Conservation (phyloP, 1,140 invertebrate genomes). For the Atta cephalotes region DNA sequence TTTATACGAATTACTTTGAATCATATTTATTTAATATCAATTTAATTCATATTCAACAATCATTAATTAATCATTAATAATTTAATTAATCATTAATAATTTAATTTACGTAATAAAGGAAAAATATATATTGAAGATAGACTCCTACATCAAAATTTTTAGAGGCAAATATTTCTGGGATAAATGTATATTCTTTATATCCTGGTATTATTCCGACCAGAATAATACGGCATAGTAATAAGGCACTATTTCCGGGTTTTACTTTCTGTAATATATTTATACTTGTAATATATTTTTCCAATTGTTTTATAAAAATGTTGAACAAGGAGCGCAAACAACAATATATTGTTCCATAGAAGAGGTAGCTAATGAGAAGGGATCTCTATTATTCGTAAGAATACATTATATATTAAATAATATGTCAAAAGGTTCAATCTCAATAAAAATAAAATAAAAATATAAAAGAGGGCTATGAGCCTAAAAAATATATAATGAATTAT, state of each 20-base stretch:
- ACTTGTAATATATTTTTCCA: slow-evolving; percentile 53
- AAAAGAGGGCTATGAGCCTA: too few species aligned
- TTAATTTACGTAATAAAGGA: not conserved
- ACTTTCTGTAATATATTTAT: too few species aligned
- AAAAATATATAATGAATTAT: too few species aligned
- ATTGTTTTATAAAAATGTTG: slow-evolving; percentile 86
- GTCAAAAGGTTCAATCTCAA: too few species aligned
- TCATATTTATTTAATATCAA: not conserved
- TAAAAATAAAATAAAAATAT: too few species aligned
- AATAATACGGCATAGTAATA: slow-evolving; percentile 67
- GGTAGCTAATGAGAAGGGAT: slow-evolving; percentile 88
- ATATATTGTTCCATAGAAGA: slow-evolving; percentile 92
- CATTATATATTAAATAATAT: not conserved
- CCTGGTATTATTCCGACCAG: slow-evolving; percentile 91
- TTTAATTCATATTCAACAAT: not conserved
- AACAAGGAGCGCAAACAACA: slow-evolving; percentile 92
- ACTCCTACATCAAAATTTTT: slow-evolving; percentile 12
- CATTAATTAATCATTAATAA: not conserved
- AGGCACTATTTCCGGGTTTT: slow-evolving; percentile 84
- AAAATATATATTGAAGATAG: not conserved
- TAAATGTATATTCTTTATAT: slow-evolving; percentile 91
- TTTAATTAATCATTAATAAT: not conserved
- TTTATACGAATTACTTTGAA: not conserved
- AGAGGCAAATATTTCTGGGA: slow-evolving; percentile 84
- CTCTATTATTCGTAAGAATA: slow-evolving; percentile 88